Percentiles rank a stretch among this genome's conserved stretches.
phyloP scores from a whole-genome alignment of 2,797 vertebrate genomes.

The Diplodus sargus region DNA sequence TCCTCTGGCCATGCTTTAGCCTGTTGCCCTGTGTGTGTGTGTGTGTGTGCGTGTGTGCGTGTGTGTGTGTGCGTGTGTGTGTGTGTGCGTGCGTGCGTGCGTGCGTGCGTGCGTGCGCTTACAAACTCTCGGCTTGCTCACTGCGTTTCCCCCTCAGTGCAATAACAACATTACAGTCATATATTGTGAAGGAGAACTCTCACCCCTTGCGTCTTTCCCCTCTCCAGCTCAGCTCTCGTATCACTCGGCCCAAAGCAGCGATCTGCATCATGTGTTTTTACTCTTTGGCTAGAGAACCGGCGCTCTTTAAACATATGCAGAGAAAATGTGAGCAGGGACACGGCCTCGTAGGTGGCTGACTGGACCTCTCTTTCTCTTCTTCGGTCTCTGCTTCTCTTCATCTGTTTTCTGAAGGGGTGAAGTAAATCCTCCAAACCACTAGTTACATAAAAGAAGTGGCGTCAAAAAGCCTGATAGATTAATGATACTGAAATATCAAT shows the following conservation, averaged over 20 bases:
- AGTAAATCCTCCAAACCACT: background rate
- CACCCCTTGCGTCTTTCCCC: background rate
- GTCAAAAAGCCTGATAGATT: background rate
- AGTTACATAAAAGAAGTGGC: background rate
- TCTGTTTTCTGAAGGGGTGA: background rate
- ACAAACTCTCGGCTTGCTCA: constrained; percentile 15
- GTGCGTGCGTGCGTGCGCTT: too few relatives aligned
- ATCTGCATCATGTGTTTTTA: constrained; percentile 57
- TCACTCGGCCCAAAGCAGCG: constrained; percentile 31
- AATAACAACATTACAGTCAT: constrained; percentile 7
- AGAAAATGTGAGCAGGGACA: constrained; percentile 31
- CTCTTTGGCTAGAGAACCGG: constrained; percentile 40
- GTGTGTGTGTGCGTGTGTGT: constrained; percentile 25
- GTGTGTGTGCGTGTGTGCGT: constrained; percentile 27
- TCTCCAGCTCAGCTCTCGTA: constrained; percentile 1
- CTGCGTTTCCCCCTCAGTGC: constrained; percentile 10
- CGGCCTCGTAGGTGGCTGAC: constrained; percentile 34
- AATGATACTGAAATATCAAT: background rate
- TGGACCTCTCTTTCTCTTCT: background rate
- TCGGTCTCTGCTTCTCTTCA: background rate
- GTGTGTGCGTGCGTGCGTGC: too few relatives aligned
- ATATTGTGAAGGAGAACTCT: constrained; percentile 13
- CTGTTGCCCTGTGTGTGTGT: constrained; percentile 17
- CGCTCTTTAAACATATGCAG: constrained; percentile 47
- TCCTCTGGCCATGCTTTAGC: constrained; percentile 8